Evolutionary conservation across 92 coral and sea anemone genomes (phyloP).

Genomic region (Paragorgia papillata): DNA sequence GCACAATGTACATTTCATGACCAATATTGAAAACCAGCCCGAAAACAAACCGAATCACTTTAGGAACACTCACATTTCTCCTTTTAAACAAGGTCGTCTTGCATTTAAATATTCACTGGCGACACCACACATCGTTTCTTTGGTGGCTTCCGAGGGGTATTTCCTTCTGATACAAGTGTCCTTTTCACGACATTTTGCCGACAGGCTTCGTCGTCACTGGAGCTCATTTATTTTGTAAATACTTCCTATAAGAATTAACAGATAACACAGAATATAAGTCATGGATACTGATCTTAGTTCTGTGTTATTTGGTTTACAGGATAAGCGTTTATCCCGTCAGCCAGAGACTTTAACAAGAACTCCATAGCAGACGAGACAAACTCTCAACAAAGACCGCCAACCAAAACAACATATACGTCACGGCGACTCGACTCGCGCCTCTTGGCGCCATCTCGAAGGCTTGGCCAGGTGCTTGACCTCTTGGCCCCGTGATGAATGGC

Average conservation of each 20-base stretch:
- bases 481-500: background rate
- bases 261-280: too few relatives aligned
- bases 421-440: too few relatives aligned
- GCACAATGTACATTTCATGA: background rate
- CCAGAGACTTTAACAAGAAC: background rate
- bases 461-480: background rate
- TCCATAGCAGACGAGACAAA: background rate
- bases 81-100: slow-evolving; percentile 17
- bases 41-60: background rate
- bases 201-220: background rate
- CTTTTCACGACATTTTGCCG: slow-evolving; percentile 21
- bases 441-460: too few relatives aligned
- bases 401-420: background rate
- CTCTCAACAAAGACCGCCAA: too few relatives aligned
- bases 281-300: too few relatives aligned
- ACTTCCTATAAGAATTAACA: background rate
- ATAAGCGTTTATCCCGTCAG: too few relatives aligned
- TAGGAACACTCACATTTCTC: slow-evolving; percentile 11
- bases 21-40: slow-evolving; percentile 7
- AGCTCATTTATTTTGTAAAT: background rate
- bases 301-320: too few relatives aligned
- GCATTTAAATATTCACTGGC: slow-evolving; percentile 4
- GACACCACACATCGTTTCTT: slow-evolving; percentile 24
- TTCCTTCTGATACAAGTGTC: slow-evolving; percentile 39
- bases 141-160: slow-evolving; percentile 49